Percentiles rank a stretch among this genome's conserved stretches.
Evolutionary conservation across 2,797 vertebrate species (phyloP).

Genomic region (Myotis daubentonii): DNA sequence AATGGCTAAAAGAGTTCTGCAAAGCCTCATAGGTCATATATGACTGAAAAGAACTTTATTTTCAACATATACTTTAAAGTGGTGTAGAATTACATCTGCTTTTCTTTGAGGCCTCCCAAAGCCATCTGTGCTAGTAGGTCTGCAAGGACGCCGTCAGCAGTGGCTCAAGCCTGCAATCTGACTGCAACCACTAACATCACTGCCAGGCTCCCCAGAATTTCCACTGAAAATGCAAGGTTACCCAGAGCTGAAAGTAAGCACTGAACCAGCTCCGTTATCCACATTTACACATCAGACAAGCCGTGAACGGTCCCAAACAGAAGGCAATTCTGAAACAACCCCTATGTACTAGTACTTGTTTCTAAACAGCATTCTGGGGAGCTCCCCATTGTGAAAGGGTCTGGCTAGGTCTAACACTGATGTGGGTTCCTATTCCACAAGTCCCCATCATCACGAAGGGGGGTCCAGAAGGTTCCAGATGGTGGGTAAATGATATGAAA

Average conservation of each 20-base stretch:
- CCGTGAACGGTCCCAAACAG: not conserved
- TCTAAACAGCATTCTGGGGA: not conserved
- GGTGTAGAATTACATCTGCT: not conserved
- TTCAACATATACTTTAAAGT: not conserved
- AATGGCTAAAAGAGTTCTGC: not conserved
- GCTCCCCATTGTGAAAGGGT: not conserved
- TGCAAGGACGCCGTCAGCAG: not conserved
- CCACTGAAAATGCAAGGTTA: not conserved
- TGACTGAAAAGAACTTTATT: not conserved
- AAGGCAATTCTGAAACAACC: not conserved
- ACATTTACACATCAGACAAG: not conserved
- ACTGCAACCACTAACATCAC: not conserved
- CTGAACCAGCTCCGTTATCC: not conserved
- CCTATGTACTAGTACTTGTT: accelerated
- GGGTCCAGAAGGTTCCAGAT: not conserved
- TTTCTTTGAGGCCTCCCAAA: not conserved
- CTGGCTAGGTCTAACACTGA: not conserved
- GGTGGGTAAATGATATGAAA: not conserved
- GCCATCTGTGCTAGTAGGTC: not conserved
- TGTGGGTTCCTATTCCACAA: not conserved
- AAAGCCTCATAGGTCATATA: not conserved
- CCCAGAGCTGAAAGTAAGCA: not conserved
- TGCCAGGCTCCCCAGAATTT: not conserved
- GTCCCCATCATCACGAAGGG: not conserved
- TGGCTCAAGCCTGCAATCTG: accelerated